Evolutionary conservation across 53 echinoderm and acorn worm genomes (phyloP).

Genomic region (Arbacia lixula): DNA sequence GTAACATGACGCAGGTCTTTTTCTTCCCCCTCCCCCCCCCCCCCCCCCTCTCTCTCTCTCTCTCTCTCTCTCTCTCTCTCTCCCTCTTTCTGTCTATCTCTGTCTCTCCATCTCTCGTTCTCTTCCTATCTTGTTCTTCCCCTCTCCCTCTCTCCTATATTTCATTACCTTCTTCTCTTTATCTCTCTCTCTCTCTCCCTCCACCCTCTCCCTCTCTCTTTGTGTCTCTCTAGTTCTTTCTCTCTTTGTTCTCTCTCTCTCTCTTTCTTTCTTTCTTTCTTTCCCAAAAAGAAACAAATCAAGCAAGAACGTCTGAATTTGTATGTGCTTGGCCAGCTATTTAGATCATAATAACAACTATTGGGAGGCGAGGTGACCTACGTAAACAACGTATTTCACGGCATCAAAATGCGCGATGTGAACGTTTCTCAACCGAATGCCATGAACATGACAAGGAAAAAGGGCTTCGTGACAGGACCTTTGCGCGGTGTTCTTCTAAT

Average conservation of each 20-base stretch:
- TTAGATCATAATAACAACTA: too few relatives aligned
- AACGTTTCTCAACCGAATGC: too few relatives aligned
- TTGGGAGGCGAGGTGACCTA: too few relatives aligned
- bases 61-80: background rate
- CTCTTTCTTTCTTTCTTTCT: background rate
- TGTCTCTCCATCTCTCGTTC: background rate
- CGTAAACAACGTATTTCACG: too few relatives aligned
- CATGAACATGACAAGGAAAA: too few relatives aligned
- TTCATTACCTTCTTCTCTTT: background rate
- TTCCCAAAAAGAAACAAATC: too few relatives aligned
- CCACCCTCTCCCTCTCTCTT: background rate
- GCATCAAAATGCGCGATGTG: too few relatives aligned
- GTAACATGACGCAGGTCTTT: too few relatives aligned
- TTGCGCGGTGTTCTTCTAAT: too few relatives aligned
- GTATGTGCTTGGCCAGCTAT: too few relatives aligned
- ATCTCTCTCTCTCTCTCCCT: background rate
- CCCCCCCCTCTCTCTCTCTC: background rate
- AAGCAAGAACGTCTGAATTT: too few relatives aligned
- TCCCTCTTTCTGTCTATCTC: background rate
- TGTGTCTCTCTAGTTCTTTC: background rate
- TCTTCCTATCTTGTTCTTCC: background rate
- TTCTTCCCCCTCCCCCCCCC: background rate
- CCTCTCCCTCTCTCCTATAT: background rate
- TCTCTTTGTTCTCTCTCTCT: background rate
- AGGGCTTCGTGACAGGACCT: too few relatives aligned